Percentiles rank a stretch among this genome's conserved stretches.
Evolutionary conservation across 2,113 vertebrate species (phyloP).

Genomic region (Oreochromis spilurus): DNA sequence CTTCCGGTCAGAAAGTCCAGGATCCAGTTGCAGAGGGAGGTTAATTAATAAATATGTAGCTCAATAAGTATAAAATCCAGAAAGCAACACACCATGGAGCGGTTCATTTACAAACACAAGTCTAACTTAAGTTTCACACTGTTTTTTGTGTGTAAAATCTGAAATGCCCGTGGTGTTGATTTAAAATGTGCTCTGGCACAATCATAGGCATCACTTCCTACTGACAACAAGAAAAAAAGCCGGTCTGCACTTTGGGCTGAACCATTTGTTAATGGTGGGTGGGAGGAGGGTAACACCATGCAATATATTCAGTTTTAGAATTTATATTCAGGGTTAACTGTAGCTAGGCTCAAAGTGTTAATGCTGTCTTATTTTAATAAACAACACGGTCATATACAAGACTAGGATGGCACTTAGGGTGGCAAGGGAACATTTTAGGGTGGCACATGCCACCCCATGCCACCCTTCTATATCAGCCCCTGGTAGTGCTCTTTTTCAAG

Average conservation of each 20-base stretch:
- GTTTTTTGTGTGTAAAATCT: neutral
- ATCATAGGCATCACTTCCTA: neutral
- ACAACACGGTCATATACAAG: neutral
- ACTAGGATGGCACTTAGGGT: neutral
- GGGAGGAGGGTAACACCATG: neutral
- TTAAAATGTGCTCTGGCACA: neutral
- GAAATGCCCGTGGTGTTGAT: neutral
- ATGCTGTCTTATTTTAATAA: neutral
- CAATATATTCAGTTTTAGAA: neutral
- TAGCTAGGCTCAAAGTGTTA: neutral
- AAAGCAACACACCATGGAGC: accelerated
- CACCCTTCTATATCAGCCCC: accelerated
- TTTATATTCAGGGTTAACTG: neutral
- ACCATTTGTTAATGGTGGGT: neutral
- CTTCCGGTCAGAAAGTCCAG: too few species aligned
- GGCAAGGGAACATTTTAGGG: neutral
- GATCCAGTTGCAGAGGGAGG: too few species aligned
- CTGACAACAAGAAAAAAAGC: neutral
- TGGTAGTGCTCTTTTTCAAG: neutral
- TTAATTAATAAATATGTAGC: neutral
- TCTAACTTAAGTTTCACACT: neutral
- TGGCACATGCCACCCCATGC: neutral
- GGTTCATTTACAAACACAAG: neutral
- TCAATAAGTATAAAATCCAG: neutral
- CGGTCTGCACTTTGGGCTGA: neutral